Conservation (phyloP, 1,140 invertebrate genomes). For the Drosophila fuyamai region DNA sequence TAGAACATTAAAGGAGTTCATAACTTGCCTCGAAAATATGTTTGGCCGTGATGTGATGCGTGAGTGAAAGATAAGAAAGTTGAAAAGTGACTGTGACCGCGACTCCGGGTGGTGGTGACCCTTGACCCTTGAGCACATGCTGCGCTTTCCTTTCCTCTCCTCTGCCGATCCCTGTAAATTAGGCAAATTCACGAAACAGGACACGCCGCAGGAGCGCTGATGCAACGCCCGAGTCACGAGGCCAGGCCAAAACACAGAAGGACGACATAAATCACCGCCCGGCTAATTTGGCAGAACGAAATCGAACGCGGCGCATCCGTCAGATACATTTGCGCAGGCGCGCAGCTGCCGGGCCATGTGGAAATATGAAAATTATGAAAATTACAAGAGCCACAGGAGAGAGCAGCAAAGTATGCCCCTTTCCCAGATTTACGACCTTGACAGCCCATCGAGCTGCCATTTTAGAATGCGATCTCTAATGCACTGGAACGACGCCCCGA, state of each 20-base stretch:
- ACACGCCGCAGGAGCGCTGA: constrained; percentile 48
- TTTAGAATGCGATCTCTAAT: constrained; percentile 57
- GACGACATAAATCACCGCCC: constrained; percentile 65
- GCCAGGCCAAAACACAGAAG: constrained; percentile 30
- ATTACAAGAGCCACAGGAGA: constrained; percentile 32
- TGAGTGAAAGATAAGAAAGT: constrained; percentile 58
- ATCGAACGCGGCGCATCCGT: constrained; percentile 61
- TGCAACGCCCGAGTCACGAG: constrained; percentile 23
- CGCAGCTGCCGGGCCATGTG: constrained; percentile 53
- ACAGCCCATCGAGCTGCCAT: constrained; percentile 62
- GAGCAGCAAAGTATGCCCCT: constrained; percentile 31
- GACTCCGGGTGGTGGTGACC: constrained; percentile 22
- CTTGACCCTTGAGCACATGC: constrained; percentile 49
- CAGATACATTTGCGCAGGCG: constrained; percentile 73
- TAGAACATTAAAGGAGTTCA: constrained; percentile 70
- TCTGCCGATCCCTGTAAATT: constrained; percentile 35
- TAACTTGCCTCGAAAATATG: constrained; percentile 49
- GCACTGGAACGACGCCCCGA: constrained; percentile 65
- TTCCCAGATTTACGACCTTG: constrained; percentile 71
- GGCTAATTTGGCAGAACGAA: constrained; percentile 78
- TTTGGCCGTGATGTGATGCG: constrained; percentile 38
- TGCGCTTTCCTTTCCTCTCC: constrained; percentile 31
- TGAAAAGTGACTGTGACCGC: constrained; percentile 42
- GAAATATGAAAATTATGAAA: constrained; percentile 76
- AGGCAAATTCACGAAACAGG: constrained; percentile 76